Evolutionary conservation across 2,888 invertebrate species (phyloP), one percentile per base, ranked within the genome.

Genomic region (Eurois occulta): DNA sequence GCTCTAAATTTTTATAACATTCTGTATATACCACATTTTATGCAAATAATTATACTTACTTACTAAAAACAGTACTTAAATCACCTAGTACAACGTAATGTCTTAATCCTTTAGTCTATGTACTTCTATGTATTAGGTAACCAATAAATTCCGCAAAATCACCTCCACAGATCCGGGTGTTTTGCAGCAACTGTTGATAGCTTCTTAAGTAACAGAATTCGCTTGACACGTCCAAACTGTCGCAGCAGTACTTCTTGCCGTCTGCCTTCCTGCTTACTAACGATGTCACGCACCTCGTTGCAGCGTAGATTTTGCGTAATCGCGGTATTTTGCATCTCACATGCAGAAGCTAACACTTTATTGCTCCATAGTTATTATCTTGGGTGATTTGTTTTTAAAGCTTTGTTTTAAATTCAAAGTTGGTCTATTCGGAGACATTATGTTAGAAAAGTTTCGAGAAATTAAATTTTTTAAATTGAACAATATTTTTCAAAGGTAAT

Each of bases 221-320:
- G 76, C 74, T 83, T 76, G 68, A 46, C 65, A 72, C 64, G 73
- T 75, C 73, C 77, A 80, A 77, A 80, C 65, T 73, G 79, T 86
- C 67, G 64, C 77, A 70, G 73, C 68, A 77, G 66, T 85, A 82
- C 83, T 83, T 88, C 85, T 88, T 86, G 80, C 66, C 55, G 69
- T 55, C 64, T 80, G 77, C 84, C 85, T 89, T 84, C 86, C 88
- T 86, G 86, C 72, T 86, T 87, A 81, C 84, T 86, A 86, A 89
- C 87, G 87, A 86, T 78, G 80, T 89, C 89, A 90, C 89, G 86
- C 88, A 88, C 72, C 73, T 77, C 84, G 83, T 90, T 89, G 89
- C 88, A 88, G 76, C 81, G 62, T 79, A 71, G 73, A 72, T 43
- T 70, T 91, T 91, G 86, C 88, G 90, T 86, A 91, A 91, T 83